Percentiles rank a stretch among this genome's conserved stretches.
These are phyloP conservation scores for Carabus problematicus DNA, from an alignment of 2,888 invertebrate species.

Conservation along the genomic window DNA sequence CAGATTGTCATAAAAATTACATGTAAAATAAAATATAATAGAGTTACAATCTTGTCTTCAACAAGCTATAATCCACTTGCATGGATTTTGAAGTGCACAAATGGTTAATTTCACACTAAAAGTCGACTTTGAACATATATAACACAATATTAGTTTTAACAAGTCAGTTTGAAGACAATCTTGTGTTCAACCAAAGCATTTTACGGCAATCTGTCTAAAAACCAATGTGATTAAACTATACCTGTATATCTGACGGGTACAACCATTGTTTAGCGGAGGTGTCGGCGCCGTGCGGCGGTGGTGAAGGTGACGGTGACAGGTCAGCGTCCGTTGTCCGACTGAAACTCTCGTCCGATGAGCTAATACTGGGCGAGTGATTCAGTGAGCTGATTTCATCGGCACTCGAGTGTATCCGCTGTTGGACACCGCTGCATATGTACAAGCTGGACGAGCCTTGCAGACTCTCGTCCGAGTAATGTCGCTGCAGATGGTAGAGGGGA, in stretches of 20 bases:
- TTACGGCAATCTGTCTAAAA: not conserved
- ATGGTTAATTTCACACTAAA: no score
- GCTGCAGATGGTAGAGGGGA: conserved; percentile 62
- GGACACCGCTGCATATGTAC: conserved; percentile 55
- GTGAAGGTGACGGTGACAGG: conserved; percentile 64
- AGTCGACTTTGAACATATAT: no score
- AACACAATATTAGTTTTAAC: no score
- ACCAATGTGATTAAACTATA: conserved; percentile 53
- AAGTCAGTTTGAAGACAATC: no score
- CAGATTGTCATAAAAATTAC: no score
- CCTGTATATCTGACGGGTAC: conserved; percentile 70
- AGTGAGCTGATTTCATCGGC: conserved; percentile 84
- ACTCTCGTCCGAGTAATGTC: conserved; percentile 74
- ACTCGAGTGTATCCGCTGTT: conserved; percentile 75
- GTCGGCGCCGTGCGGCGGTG: conserved; percentile 52
- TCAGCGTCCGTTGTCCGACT: conserved; percentile 80
- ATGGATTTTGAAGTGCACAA: no score
- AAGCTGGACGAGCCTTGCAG: conserved; percentile 61
- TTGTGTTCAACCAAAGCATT: not conserved
- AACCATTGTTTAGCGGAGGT: conserved; percentile 65
- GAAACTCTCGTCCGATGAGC: conserved; percentile 85
- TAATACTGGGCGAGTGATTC: conserved; percentile 81
- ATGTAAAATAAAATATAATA: no score
- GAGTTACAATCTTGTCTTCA: no score
- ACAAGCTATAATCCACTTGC: no score